These are phyloP conservation scores for Stegophylla sp. DNA, from an alignment of 2,888 invertebrate species.

Conservation along the genomic window DNA sequence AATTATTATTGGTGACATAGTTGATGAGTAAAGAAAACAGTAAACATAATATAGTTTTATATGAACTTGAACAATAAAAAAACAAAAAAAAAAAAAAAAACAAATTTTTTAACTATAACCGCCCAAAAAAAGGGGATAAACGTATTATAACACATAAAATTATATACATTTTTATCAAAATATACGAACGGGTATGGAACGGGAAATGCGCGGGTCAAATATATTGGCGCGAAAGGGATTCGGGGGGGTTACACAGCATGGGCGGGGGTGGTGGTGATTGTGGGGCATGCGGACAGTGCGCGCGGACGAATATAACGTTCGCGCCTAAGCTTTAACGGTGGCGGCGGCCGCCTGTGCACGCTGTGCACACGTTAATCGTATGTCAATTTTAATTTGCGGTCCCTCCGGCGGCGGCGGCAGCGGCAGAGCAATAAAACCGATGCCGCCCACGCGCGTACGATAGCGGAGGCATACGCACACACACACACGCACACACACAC, in stretches of 20 bases:
- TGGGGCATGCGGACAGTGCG: neutral
- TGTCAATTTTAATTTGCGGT: constrained; percentile 51
- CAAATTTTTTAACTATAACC: too few species aligned
- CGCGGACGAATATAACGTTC: constrained; percentile 12
- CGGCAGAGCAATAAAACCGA: constrained; percentile 15
- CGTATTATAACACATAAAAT: too few species aligned
- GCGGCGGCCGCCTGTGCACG: neutral
- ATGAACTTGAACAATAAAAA: too few species aligned
- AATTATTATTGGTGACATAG: too few species aligned
- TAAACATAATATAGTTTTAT: too few species aligned
- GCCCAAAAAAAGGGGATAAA: too few species aligned
- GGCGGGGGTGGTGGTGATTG: neutral
- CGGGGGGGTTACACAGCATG: neutral
- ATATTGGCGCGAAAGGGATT: neutral
- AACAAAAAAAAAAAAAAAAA: too few species aligned
- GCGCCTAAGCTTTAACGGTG: neutral
- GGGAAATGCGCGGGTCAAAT: too few species aligned
- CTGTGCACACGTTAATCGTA: constrained; percentile 21
- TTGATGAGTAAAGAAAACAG: too few species aligned
- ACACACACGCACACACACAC: neutral
- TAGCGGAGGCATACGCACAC: neutral
- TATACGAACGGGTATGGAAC: too few species aligned
- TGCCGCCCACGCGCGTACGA: neutral
- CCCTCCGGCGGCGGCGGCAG: neutral
- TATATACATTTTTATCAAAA: too few species aligned